phyloP scores from a whole-genome alignment of 35 echinoderm and acorn worm species.

The Heliocidaris tuberculata region DNA sequence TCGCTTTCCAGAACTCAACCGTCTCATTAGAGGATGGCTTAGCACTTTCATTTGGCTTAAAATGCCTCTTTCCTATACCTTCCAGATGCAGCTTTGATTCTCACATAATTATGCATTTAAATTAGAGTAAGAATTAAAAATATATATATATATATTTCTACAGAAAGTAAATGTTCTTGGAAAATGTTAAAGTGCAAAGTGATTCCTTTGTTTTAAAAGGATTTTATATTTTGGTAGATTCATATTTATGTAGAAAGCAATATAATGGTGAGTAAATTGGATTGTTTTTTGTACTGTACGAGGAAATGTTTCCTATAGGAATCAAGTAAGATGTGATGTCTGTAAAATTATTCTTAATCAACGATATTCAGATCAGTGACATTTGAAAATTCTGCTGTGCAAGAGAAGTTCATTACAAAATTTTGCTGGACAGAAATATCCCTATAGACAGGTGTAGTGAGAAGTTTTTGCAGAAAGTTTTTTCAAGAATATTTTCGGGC shows the following conservation, averaged over 20 bases:
- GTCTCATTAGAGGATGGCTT: background rate
- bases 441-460: background rate
- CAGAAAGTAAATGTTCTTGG: background rate
- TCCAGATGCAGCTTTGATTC: too few relatives aligned
- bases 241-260: background rate
- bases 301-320: background rate
- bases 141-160: background rate
- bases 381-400: background rate
- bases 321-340: background rate
- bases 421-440: background rate
- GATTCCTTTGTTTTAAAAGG: slow-evolving; percentile 3
- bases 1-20: too few relatives aligned
- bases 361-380: background rate
- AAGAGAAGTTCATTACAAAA: background rate
- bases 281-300: background rate
- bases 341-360: background rate
- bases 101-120: too few relatives aligned
- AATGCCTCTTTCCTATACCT: too few relatives aligned
- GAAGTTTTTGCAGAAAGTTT: background rate
- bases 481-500: background rate
- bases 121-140: too few relatives aligned
- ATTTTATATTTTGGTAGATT: background rate
- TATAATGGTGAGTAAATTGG: background rate
- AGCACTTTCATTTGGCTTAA: background rate
- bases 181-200: background rate